Conservation (phyloP, 2,113 vertebrate genomes). For the Crypturellus undulatus region DNA sequence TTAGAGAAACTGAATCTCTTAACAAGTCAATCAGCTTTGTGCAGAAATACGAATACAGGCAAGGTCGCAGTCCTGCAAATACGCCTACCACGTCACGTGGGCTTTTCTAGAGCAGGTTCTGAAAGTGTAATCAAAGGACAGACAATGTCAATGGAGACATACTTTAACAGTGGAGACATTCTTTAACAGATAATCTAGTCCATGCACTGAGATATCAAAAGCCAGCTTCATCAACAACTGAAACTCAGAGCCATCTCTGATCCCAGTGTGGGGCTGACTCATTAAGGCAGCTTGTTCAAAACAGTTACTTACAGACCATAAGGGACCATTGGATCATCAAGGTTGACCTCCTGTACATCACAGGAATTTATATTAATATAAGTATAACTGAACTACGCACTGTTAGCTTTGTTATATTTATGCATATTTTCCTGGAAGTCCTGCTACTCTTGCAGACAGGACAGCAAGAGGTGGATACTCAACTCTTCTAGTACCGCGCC, state of each 20-base stretch:
- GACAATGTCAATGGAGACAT: no score
- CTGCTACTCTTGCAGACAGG: neutral
- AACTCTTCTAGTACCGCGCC: neutral
- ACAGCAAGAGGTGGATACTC: neutral
- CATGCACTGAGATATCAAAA: neutral
- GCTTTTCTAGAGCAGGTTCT: neutral
- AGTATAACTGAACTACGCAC: neutral
- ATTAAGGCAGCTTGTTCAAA: neutral
- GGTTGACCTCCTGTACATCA: neutral
- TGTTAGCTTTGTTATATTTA: neutral
- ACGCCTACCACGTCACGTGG: accelerated
- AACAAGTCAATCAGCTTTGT: conserved; percentile 8
- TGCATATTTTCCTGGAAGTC: neutral
- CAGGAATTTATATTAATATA: neutral
- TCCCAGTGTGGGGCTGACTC: neutral
- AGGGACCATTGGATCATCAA: neutral
- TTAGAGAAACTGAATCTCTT: conserved; percentile 48
- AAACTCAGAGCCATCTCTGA: neutral
- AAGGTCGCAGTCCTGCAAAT: neutral
- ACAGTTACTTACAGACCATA: neutral
- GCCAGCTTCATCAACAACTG: neutral
- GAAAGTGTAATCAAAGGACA: neutral
- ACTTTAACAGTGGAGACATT: no score
- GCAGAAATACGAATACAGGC: neutral
- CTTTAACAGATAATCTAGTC: neutral